Percentiles rank a stretch among this genome's conserved stretches.
These are phyloP conservation scores for Callimorpha dominula DNA, from an alignment of 2,888 invertebrate species.

Conservation along the genomic window DNA sequence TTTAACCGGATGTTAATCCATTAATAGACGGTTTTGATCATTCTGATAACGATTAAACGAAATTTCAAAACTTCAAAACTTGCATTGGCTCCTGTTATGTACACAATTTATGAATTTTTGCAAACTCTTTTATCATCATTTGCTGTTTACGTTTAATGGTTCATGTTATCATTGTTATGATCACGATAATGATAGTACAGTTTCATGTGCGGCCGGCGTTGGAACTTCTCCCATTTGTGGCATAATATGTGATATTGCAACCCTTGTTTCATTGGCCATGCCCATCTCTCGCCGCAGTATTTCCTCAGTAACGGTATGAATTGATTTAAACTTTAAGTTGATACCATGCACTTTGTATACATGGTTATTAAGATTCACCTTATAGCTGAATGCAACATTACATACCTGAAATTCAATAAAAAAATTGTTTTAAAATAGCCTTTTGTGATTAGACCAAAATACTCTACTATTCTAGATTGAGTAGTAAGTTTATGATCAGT, in stretches of 20 bases:
- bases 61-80: background rate
- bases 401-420: slow-evolving; percentile 71
- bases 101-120: background rate
- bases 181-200: slow-evolving; percentile 57
- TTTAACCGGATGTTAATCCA: background rate
- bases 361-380: slow-evolving; percentile 84
- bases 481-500: background rate
- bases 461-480: background rate
- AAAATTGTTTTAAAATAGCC: background rate
- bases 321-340: slow-evolving; percentile 83
- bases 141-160: background rate
- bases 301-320: slow-evolving; percentile 81
- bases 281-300: slow-evolving; percentile 76
- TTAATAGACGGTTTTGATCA: background rate
- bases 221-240: slow-evolving; percentile 73
- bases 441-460: background rate
- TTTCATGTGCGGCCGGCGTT: slow-evolving; percentile 73
- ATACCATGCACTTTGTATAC: slow-evolving; percentile 82
- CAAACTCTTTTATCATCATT: background rate
- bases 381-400: slow-evolving; percentile 84
- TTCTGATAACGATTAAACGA: background rate
- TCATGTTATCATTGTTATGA: slow-evolving; percentile 1
- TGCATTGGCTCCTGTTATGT: background rate
- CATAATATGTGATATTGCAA: slow-evolving; percentile 75
- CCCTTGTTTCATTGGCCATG: slow-evolving; percentile 68